phyloP scores from a whole-genome alignment of 2,797 vertebrate species.

The Propithecus perrieri region DNA sequence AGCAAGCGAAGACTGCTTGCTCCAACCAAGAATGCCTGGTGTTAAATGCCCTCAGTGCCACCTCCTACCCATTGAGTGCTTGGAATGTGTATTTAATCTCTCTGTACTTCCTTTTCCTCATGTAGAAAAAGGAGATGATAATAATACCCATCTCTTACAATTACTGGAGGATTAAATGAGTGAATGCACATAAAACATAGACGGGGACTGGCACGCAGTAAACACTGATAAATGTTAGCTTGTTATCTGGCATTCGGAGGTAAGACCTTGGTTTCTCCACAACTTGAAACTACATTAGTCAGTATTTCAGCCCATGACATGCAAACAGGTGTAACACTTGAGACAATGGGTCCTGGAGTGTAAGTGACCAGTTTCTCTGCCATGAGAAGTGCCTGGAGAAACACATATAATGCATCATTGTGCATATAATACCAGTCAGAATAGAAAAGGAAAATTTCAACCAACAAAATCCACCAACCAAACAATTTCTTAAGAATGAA shows the following conservation, averaged over 20 bases:
- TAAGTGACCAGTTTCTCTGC: background rate
- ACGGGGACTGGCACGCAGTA: background rate
- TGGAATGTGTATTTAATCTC: background rate
- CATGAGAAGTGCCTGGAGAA: background rate
- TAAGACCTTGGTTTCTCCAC: background rate
- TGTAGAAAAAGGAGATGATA: background rate
- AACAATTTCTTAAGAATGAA: background rate
- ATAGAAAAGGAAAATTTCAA: background rate
- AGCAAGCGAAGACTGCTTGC: background rate
- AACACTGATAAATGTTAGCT: background rate
- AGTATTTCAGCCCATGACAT: background rate
- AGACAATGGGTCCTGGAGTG: background rate
- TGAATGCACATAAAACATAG: background rate
- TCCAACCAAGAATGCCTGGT: background rate
- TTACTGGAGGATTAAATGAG: background rate
- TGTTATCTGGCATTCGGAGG: background rate
- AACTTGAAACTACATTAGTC: background rate
- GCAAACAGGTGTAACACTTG: background rate
- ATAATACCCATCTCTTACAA: background rate
- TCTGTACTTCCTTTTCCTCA: background rate
- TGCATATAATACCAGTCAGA: background rate
- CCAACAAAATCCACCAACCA: background rate
- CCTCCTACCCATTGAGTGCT: background rate
- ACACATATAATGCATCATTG: accelerated
- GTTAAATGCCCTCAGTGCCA: background rate